A percentile compares a stretch with the other conserved stretches of the same genome.
Conservation (phyloP, 2,797 vertebrate genomes). For the Scleropages formosus region DNA sequence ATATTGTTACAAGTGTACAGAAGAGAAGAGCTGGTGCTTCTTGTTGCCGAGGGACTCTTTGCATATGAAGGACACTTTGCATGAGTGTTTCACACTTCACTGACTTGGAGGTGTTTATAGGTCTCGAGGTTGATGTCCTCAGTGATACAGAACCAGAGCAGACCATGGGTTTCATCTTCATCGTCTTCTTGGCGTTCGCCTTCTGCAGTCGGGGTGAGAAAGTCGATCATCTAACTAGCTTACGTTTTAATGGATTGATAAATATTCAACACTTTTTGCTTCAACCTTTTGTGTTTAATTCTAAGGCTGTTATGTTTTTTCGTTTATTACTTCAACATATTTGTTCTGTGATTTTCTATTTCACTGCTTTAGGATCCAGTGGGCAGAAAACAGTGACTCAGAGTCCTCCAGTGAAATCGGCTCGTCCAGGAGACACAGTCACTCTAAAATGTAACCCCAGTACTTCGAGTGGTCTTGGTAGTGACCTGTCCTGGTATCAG, state of each 20-base stretch:
- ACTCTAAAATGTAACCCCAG: slow-evolving; percentile 30
- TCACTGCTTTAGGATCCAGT: slow-evolving; percentile 26
- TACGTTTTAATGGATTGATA: no score
- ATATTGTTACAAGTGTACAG: no score
- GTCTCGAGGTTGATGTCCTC: slow-evolving; percentile 28
- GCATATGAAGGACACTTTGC: slow-evolving; percentile 35
- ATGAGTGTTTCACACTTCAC: slow-evolving; percentile 36
- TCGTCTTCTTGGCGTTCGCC: slow-evolving; percentile 30
- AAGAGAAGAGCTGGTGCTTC: neutral
- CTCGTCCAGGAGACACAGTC: slow-evolving; percentile 26
- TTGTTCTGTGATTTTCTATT: neutral
- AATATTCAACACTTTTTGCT: neutral
- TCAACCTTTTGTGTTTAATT: slow-evolving; percentile 21
- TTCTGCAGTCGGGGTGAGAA: slow-evolving; percentile 3
- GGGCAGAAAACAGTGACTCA: slow-evolving; percentile 34
- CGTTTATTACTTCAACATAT: neutral
- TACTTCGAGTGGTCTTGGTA: neutral
- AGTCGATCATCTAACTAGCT: neutral
- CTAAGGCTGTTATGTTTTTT: neutral
- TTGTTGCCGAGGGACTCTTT: slow-evolving; percentile 21
- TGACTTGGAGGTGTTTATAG: slow-evolving; percentile 38
- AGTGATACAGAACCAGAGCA: neutral
- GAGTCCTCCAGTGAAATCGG: slow-evolving; percentile 32
- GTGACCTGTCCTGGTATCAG: slow-evolving; percentile 7
- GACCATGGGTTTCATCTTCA: slow-evolving; percentile 8